Evolutionary conservation across 2,113 vertebrate genomes (phyloP).

Genomic region (Pantherophis guttatus): DNA sequence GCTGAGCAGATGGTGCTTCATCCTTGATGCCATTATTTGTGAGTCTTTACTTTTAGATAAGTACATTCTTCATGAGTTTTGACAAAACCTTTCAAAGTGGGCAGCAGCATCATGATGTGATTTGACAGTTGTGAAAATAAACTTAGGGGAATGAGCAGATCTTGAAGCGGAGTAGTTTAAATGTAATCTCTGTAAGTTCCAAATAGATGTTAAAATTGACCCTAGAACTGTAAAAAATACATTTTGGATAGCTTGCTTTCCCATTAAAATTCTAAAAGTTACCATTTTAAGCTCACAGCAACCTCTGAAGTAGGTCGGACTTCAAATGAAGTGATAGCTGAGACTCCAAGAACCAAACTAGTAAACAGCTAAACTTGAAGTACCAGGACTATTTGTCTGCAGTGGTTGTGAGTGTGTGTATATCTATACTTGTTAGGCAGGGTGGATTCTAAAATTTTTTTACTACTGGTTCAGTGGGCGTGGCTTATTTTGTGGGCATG

Average conservation of each 20-base stretch:
- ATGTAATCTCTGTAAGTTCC: background rate
- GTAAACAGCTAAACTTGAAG: background rate
- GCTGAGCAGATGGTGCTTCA: background rate
- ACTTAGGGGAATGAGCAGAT: background rate
- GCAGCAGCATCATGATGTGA: background rate
- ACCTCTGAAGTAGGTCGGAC: background rate
- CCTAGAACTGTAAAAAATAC: background rate
- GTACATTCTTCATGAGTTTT: background rate
- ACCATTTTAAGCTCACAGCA: background rate
- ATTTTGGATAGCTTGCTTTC: background rate
- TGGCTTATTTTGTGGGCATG: too few relatives aligned
- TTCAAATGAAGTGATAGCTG: background rate
- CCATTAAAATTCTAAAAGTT: background rate
- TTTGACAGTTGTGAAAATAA: constrained; percentile 1
- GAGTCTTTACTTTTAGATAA: background rate
- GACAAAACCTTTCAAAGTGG: background rate
- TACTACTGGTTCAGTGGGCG: too few relatives aligned
- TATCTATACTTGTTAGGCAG: background rate
- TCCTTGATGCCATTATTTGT: background rate
- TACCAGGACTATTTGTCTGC: background rate
- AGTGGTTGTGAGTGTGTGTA: background rate
- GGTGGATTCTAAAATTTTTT: too few relatives aligned
- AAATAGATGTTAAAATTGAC: background rate
- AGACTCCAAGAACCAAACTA: background rate
- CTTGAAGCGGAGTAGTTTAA: background rate